phyloP scores from a whole-genome alignment of 2,888 invertebrate genomes.

The Hyalella azteca region DNA sequence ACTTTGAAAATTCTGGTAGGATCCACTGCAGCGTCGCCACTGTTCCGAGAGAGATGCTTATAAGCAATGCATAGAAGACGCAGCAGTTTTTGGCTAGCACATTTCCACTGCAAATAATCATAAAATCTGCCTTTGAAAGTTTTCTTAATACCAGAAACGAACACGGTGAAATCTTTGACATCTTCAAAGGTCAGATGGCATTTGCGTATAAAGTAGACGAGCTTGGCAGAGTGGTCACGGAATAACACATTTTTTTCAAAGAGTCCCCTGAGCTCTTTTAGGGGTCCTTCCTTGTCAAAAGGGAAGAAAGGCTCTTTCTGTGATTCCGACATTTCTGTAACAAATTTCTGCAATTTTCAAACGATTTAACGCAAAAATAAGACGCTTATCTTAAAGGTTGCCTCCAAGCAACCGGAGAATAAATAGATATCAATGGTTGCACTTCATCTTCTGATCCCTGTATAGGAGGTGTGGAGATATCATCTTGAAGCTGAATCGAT shows the following conservation, averaged over 20 bases:
- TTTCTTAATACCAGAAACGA: no score
- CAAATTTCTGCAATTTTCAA: neutral
- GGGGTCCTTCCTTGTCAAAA: neutral
- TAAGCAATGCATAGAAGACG: neutral
- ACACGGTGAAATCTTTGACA: no score
- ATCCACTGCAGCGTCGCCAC: neutral
- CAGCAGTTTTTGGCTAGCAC: neutral
- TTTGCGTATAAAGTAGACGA: neutral
- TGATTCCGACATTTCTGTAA: neutral
- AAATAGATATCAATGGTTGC: no score
- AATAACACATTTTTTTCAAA: neutral
- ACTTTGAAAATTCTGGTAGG: neutral
- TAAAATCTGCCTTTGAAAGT: neutral
- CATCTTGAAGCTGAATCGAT: no score
- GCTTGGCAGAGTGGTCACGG: neutral
- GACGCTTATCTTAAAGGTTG: no score
- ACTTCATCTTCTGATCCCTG: no score
- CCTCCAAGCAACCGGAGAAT: no score
- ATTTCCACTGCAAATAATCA: neutral
- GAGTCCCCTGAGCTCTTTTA: neutral
- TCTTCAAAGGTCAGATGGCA: neutral
- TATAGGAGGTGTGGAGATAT: no score
- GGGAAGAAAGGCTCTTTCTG: neutral
- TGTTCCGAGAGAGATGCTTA: neutral
- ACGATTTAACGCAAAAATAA: neutral